Conservation (phyloP, 2,113 vertebrate genomes). For the Hypocryptadius cinnamomeus region DNA sequence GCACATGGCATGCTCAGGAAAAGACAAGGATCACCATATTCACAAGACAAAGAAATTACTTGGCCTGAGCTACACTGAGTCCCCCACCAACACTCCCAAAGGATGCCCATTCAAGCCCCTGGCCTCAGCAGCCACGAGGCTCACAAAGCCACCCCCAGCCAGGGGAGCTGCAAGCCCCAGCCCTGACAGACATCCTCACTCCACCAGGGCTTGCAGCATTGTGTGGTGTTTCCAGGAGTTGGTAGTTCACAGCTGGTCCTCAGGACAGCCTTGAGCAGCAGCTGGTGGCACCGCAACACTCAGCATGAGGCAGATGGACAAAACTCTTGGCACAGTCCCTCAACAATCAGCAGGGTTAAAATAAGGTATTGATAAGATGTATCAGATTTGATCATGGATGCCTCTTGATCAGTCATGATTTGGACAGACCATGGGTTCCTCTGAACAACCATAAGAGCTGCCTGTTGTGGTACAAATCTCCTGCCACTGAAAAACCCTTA, state of each 20-base stretch:
- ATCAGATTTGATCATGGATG: background rate
- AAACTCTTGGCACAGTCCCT: background rate
- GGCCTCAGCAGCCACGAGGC: background rate
- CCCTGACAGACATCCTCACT: background rate
- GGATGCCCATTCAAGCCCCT: background rate
- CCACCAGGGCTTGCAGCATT: background rate
- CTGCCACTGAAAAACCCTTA: background rate
- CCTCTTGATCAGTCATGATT: background rate
- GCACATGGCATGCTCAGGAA: background rate
- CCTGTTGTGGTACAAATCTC: background rate
- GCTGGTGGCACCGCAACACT: rapidly evolving
- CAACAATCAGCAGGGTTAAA: background rate
- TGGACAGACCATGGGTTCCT: background rate
- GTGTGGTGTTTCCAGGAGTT: background rate
- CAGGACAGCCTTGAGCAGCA: background rate
- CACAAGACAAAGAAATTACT: background rate
- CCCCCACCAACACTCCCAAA: background rate
- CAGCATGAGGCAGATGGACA: background rate
- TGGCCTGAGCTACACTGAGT: background rate
- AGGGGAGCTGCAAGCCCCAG: background rate
- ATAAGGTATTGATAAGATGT: background rate
- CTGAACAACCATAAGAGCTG: background rate
- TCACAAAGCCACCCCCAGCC: background rate
- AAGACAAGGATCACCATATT: background rate
- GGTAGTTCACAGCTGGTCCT: rapidly evolving